Evolutionary conservation across 2,113 vertebrate genomes (phyloP), one percentile per base, ranked within the genome.

Genomic region (Gobiocypris rarus): DNA sequence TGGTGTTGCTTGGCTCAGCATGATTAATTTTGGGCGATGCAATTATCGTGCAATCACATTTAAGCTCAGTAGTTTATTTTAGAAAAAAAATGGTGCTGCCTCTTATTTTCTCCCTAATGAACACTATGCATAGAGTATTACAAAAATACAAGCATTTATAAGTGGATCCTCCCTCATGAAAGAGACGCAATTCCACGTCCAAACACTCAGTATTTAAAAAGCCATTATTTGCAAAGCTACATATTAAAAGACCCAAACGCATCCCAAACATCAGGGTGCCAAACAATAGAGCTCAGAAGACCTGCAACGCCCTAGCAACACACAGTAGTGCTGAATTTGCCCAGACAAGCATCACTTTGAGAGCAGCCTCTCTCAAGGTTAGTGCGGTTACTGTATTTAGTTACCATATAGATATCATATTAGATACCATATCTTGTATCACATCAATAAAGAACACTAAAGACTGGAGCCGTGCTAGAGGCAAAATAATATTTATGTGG

Each of bases 391-490:
- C 31, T 76, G 74, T 56, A n/a, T 76, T 76, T 58, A 76, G 50
- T 76, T 56, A 76, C 31, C 52, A 9, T 69, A 69, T 41, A 41
- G 34, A 69, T 69, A 69, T 69, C 31, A 22, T 69, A 69, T 69
- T 69, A 69, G 34, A 69, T 19, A 41, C 17, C 17, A 14, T 76
- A 58, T 38, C 19, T 58, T 19, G 26, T 76, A 58, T 76, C 50
- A 58, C 75, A 58, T 34, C 10, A 4, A 34, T 56, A 58, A 34
- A 76, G 34, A 41, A 38, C 38, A 38, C 13, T 58, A n/a, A 1
- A 19, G n/a, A 17, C 71, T 52, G 43, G 45, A 75, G 24, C 15
- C 3, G 10, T 38, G 10, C 50, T 56, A 2, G 50, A 56, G 50
- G 31, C 17, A 11, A 41, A 58, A 76, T 31, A 9, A 58, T 58